A percentile compares a stretch with the other conserved stretches of the same genome.
Conservation (phyloP, 2,888 invertebrate species). For the Beris morrisii region DNA sequence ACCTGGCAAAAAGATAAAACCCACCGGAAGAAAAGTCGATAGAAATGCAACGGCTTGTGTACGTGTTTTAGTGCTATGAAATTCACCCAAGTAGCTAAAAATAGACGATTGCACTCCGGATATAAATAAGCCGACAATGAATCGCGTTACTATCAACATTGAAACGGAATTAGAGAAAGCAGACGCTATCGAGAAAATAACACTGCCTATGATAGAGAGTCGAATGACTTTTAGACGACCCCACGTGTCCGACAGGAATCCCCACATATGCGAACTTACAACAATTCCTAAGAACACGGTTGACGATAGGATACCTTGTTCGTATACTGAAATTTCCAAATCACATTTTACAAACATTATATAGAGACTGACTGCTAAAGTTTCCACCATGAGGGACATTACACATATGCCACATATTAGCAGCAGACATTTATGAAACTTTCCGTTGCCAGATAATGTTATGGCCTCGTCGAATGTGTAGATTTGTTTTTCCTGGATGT, state of each 20-base stretch:
- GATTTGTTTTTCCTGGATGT: background rate
- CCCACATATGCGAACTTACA: slow-evolving; percentile 78
- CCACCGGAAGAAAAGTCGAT: slow-evolving; percentile 61
- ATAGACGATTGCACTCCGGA: slow-evolving; percentile 59
- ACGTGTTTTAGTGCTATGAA: slow-evolving; percentile 58
- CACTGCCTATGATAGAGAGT: slow-evolving; percentile 59
- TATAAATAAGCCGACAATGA: slow-evolving; percentile 66
- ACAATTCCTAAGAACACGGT: slow-evolving; percentile 70
- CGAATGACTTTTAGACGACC: slow-evolving; percentile 68
- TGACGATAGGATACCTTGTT: slow-evolving; percentile 67
- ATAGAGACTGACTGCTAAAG: slow-evolving; percentile 66
- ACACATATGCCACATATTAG: slow-evolving; percentile 65
- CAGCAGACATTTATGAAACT: slow-evolving; percentile 64
- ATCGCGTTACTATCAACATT: slow-evolving; percentile 63
- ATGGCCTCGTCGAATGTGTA: slow-evolving; percentile 52
- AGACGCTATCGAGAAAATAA: slow-evolving; percentile 60
- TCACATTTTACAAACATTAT: slow-evolving; percentile 71
- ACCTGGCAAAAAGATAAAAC: slow-evolving; percentile 62
- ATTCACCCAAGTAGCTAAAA: slow-evolving; percentile 64
- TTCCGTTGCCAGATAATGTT: slow-evolving; percentile 60
- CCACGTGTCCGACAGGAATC: slow-evolving; percentile 72
- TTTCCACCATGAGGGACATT: slow-evolving; percentile 70
- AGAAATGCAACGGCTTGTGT: slow-evolving; percentile 62
- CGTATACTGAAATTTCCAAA: slow-evolving; percentile 61
- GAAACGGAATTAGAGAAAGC: slow-evolving; percentile 64